Evolutionary conservation across 2,888 invertebrate genomes (phyloP), one percentile per base, ranked within the genome.

Genomic region (Plagodis pulveraria): DNA sequence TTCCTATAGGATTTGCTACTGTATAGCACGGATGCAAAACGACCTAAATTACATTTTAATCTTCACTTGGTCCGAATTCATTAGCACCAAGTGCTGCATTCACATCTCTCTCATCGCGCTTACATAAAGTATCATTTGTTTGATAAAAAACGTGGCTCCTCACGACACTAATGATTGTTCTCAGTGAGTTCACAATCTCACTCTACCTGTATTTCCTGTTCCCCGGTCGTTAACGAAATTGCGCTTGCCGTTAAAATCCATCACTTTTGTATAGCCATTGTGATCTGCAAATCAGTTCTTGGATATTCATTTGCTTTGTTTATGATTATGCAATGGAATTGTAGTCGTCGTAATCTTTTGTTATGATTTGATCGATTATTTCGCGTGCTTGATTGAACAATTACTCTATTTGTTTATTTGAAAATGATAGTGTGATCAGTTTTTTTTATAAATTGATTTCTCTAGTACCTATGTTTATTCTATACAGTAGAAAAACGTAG

Each of bases 151-250:
- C 48, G 12, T 22, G 22, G 32, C 46, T 32, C 78, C 77, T 78
- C 77, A 72, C 71, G 78, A 76, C 68, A 72, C 71, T 84, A 86
- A 87, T 86, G 84, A 83, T 78, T 74, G 74, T 62, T 62, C 52
- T 58, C 52, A 52, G 44, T 69, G 69, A 70, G 74, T 74, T 74
- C 75, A 74, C 71, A 72, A 72, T 62, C 81, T 82, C 72, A 76
- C 80, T 75, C 56, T 76, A 81, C 90, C 88, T 83, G 89, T 87
- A 88, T 89, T 89, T 89, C 90, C 86, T 81, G 90, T 90, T 88
- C 74, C 73, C 76, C 71, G 71, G 72, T 76, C 71, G 79, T 86
- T 82, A 81, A 83, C 79, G 76, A 88, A 89, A 88, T 86, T 83
- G 74, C 84, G 69, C 63, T 72, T 72, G 73, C 69, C 76, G 75